Base-by-base conservation (phyloP, 2,113 vertebrate genomes). In the Brachypteracias leptosomus region DNA sequence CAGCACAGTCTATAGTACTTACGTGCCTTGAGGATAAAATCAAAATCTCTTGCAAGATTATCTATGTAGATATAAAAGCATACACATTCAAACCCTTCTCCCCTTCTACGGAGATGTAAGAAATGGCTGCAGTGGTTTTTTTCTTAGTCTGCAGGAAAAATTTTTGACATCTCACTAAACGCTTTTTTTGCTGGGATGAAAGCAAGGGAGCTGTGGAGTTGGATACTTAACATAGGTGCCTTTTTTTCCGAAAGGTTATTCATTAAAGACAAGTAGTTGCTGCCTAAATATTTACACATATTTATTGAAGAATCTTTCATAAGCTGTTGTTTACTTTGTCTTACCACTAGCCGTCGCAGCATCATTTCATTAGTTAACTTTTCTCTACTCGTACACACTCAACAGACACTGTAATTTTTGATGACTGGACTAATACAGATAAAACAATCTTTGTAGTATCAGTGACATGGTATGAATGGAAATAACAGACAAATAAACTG, bases 81-180 rank as follows among this genome's bases (percentile, higher is more conserved):
- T n/a, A 8, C 4, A 26, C 42, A 54, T 46, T 49, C 40, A 70
- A 71, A 67, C 13, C 11, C 24, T 16, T 44, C 18, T 38, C 13
- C 17, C 18, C 20, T 1, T 0, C 26, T 38, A 15, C 2, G 14
- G 61, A 85, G 80, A 40, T 4, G 0, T 26, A 40, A 85, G 35
- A 71, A 71, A 51, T 26, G 4, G 3, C n/a, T 36, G 22, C 16
- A 6, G 17, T 20, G 4, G 1, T 2, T 8, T 42, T 58, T 61
- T 80, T 25, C 13, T 42, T 26, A 38, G 52, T 36, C 28, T 77
- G 28, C 24, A n/a, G 58, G 9, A 85, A 22, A 73, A 22, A 21
- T 85, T 54, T 72, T 68, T 59, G 31, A 36, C 21, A n/a, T 40
- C 22, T 61, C 21, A 36, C 4, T 8, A 47, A 40, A 28, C 26